These are phyloP conservation scores for Apantesis nais DNA, from an alignment of 2,888 invertebrate species.

Conservation along the genomic window DNA sequence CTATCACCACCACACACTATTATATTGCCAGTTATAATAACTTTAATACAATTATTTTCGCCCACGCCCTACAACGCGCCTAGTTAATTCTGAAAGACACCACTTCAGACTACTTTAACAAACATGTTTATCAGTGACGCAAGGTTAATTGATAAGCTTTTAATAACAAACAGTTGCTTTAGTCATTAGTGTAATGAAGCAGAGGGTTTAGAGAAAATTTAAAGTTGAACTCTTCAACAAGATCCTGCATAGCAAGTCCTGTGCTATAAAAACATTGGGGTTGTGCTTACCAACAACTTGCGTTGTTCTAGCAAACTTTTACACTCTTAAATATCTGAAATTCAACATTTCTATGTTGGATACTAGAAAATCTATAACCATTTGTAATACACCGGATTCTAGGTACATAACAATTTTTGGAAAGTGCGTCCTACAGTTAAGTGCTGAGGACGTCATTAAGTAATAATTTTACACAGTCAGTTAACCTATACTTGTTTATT, in stretches of 20 bases:
- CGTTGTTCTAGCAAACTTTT: background rate
- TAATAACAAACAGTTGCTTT: slow-evolving; percentile 37
- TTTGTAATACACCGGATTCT: background rate
- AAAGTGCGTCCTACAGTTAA: background rate
- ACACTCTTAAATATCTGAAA: background rate
- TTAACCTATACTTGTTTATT: background rate
- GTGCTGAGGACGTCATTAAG: background rate
- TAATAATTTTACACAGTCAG: background rate
- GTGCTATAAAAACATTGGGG: background rate
- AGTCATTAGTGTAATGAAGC: background rate
- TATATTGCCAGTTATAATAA: slow-evolving; percentile 55
- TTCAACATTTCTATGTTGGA: background rate
- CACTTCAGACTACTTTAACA: slow-evolving; percentile 46
- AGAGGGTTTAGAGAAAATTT: slow-evolving; percentile 2
- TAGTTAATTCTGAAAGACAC: slow-evolving; percentile 52
- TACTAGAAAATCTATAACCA: background rate
- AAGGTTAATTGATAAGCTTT: slow-evolving; percentile 72
- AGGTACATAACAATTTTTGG: background rate
- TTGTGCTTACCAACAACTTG: background rate
- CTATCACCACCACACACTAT: slow-evolving; percentile 53
- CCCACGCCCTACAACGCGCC: slow-evolving; percentile 55
- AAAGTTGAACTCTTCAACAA: background rate
- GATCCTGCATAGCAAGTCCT: background rate
- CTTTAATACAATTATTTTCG: slow-evolving; percentile 55
- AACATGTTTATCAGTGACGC: slow-evolving; percentile 63